These are phyloP conservation scores for Ctenomys sociabilis DNA, from an alignment of 2,113 vertebrate species.

Conservation along the genomic window DNA sequence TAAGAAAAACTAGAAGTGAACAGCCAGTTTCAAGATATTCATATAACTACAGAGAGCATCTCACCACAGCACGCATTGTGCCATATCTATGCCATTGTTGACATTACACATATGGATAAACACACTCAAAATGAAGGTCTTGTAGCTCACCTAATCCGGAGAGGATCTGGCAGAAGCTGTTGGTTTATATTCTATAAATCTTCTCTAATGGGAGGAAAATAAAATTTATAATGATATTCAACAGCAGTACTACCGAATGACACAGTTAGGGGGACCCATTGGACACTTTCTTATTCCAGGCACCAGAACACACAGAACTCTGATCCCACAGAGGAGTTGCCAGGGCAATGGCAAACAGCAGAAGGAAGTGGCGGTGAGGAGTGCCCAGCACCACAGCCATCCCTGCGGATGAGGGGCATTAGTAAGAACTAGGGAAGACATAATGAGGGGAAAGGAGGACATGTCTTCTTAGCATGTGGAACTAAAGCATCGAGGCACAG, in stretches of 20 bases:
- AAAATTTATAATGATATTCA: neutral
- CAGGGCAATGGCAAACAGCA: neutral
- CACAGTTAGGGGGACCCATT: neutral
- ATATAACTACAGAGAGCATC: neutral
- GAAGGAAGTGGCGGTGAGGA: neutral
- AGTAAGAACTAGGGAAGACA: neutral
- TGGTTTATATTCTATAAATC: neutral
- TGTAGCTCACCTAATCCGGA: neutral
- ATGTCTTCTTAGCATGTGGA: neutral
- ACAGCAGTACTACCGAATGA: neutral
- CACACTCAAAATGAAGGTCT: neutral
- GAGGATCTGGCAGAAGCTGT: neutral
- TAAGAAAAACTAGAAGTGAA: neutral
- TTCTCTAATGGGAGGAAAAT: neutral
- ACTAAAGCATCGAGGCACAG: neutral
- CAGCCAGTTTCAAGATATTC: neutral
- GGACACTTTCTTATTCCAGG: neutral
- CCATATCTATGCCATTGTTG: neutral
- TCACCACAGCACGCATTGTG: neutral
- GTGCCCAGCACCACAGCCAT: rapidly evolving
- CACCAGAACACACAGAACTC: neutral
- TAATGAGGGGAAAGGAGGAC: neutral
- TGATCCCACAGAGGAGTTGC: neutral
- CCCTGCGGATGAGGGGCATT: neutral
- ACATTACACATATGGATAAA: neutral